A percentile compares a stretch with the other conserved stretches of the same genome.
phyloP scores from a whole-genome alignment of 53 echinoderm and acorn worm species.

The Echinarachnius parma region DNA sequence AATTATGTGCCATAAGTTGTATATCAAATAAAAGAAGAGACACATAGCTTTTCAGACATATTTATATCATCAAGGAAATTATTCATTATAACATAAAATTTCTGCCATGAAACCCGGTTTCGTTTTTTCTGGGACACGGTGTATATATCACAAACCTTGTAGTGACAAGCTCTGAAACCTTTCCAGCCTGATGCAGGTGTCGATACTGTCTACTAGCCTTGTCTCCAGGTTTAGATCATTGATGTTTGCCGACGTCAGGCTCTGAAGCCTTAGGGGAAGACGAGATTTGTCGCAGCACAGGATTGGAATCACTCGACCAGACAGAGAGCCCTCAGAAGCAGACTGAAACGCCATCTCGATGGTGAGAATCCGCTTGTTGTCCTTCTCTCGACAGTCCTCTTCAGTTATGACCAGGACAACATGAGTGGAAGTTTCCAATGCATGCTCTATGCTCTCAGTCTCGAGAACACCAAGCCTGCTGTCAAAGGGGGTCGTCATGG shows the following conservation, averaged over 20 bases:
- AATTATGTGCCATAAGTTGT: too few species aligned
- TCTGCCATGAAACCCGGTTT: too few species aligned
- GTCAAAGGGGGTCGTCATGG: neutral
- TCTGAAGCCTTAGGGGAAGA: neutral
- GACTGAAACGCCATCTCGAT: conserved; percentile 23
- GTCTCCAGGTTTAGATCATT: neutral
- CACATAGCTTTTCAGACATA: too few species aligned
- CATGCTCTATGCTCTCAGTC: neutral
- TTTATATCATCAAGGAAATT: too few species aligned
- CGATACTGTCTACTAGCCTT: neutral
- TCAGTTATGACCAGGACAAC: neutral
- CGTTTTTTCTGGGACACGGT: too few species aligned
- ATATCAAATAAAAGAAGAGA: too few species aligned
- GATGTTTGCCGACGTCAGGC: neutral
- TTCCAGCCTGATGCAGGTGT: neutral
- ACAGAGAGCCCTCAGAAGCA: neutral
- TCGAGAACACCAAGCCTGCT: neutral
- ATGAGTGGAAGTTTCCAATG: neutral
- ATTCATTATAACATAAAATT: too few species aligned
- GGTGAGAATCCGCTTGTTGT: neutral
- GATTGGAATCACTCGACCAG: conserved; percentile 1
- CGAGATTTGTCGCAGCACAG: neutral
- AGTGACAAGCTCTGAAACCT: too few species aligned
- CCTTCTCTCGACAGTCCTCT: neutral
- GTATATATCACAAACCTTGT: too few species aligned